Conservation (phyloP, 2,888 invertebrate species). For the Pristionchus exspectatus region DNA sequence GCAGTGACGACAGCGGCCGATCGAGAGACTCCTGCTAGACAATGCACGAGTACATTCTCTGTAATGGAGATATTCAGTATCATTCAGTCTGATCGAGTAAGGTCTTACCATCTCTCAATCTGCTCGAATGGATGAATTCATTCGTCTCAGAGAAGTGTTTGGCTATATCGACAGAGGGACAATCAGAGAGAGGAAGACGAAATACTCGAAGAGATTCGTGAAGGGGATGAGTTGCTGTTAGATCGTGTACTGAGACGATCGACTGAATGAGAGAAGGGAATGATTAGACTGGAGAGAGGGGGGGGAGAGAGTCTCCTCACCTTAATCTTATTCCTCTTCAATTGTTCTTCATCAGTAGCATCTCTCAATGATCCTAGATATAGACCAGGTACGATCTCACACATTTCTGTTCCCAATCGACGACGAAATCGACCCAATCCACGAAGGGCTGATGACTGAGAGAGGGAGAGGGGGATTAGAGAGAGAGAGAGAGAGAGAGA, state of each 20-base stretch:
- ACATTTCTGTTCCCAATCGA: constrained; percentile 57
- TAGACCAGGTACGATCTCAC: constrained; percentile 59
- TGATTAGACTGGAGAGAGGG: background rate
- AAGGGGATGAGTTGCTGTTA: constrained; percentile 18
- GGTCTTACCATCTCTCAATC: constrained; percentile 60
- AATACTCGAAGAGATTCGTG: constrained; percentile 54
- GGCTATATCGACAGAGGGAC: constrained; percentile 57
- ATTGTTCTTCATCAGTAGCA: constrained; percentile 56
- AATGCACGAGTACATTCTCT: constrained; percentile 75
- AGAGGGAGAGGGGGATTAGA: background rate
- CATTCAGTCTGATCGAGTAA: background rate
- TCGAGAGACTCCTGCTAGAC: constrained; percentile 73
- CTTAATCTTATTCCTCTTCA: constrained; percentile 56
- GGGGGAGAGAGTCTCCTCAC: constrained; percentile 17
- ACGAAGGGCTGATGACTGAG: constrained; percentile 39
- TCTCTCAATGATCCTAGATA: constrained; percentile 60
- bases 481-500: background rate
- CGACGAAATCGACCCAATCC: constrained; percentile 52
- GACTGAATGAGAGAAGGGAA: constrained; percentile 26
- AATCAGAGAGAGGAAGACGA: constrained; percentile 56
- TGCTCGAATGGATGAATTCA: constrained; percentile 67
- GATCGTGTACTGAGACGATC: constrained; percentile 58
- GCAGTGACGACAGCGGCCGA: constrained; percentile 71
- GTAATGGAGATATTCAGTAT: constrained; percentile 8
- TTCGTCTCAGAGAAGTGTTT: constrained; percentile 62